A percentile compares a stretch with the other conserved stretches of the same genome.
Evolutionary conservation across 2,797 vertebrate species (phyloP).

Genomic region (Helicolenus hilgendorfi): DNA sequence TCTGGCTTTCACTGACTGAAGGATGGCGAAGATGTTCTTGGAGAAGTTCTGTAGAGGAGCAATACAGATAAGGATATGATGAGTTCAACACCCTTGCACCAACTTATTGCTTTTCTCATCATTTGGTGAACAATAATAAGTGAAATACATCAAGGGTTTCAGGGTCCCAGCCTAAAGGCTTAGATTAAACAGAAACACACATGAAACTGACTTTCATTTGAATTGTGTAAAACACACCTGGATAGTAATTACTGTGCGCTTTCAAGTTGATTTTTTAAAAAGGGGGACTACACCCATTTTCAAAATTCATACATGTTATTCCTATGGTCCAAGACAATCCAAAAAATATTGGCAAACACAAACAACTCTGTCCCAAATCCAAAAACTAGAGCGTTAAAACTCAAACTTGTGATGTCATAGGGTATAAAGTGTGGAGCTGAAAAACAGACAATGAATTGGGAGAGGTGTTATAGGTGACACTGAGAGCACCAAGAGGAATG

Average conservation of each 20-base stretch:
- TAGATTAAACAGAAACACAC: background rate
- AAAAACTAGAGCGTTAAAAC: too few relatives aligned
- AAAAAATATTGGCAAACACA: too few relatives aligned
- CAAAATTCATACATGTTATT: too few relatives aligned
- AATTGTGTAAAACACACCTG: background rate
- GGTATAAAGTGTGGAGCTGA: too few relatives aligned
- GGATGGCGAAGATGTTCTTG: slow-evolving; percentile 99
- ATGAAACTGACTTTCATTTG: background rate
- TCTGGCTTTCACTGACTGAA: slow-evolving; percentile 99
- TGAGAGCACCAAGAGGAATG: too few relatives aligned
- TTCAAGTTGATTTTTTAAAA: background rate
- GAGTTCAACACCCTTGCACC: background rate
- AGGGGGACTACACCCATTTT: too few relatives aligned
- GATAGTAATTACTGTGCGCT: background rate
- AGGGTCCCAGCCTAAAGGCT: background rate
- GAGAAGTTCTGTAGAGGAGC: slow-evolving; percentile 94
- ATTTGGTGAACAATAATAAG: background rate
- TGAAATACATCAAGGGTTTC: background rate
- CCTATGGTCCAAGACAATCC: too few relatives aligned
- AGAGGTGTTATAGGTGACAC: too few relatives aligned
- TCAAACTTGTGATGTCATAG: too few relatives aligned
- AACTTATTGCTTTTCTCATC: background rate
- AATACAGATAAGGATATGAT: background rate
- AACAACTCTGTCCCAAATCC: too few relatives aligned
- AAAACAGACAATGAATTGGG: too few relatives aligned